A percentile compares a stretch with the other conserved stretches of the same genome.
These are phyloP conservation scores for Ditylenchus weischeri DNA, from an alignment of 2,888 invertebrate species.

Conservation along the genomic window DNA sequence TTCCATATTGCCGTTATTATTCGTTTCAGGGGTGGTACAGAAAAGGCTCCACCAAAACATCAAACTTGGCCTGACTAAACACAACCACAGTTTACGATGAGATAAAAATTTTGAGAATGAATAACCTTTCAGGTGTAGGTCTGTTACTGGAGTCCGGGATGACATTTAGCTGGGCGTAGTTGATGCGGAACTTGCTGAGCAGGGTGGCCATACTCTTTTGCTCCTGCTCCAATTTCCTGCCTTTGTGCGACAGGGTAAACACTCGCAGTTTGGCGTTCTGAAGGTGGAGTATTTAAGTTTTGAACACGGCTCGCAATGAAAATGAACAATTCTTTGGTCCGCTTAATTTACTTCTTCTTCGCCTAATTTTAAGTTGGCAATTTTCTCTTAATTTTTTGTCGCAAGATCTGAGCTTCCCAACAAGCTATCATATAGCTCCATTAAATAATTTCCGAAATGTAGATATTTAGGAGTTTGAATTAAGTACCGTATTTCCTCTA, in stretches of 20 bases:
- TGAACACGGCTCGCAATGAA: too few species aligned
- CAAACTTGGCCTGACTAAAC: slow-evolving; percentile 23
- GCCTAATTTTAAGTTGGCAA: too few species aligned
- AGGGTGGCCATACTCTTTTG: slow-evolving; percentile 77
- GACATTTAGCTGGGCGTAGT: slow-evolving; percentile 87
- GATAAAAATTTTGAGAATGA: not conserved
- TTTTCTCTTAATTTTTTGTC: too few species aligned
- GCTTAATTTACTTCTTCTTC: too few species aligned
- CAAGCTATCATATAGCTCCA: too few species aligned
- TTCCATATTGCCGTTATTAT: slow-evolving; percentile 7
- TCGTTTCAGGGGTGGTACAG: not conserved
- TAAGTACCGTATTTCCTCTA: too few species aligned
- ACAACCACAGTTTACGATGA: too few species aligned
- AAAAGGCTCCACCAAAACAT: slow-evolving; percentile 20
- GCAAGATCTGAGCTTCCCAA: too few species aligned
- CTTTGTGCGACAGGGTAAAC: slow-evolving; percentile 55
- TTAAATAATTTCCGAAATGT: too few species aligned
- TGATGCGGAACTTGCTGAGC: slow-evolving; percentile 87
- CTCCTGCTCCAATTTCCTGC: slow-evolving; percentile 54
- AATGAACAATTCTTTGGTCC: too few species aligned
- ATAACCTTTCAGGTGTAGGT: slow-evolving; percentile 1
- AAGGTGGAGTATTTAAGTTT: not conserved
- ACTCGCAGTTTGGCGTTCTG: slow-evolving; percentile 53
- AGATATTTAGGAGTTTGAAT: too few species aligned
- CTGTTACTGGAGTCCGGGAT: slow-evolving; percentile 86